Evolutionary conservation across 2,888 invertebrate genomes (phyloP).

Genomic region (Podabrus alpinus): DNA sequence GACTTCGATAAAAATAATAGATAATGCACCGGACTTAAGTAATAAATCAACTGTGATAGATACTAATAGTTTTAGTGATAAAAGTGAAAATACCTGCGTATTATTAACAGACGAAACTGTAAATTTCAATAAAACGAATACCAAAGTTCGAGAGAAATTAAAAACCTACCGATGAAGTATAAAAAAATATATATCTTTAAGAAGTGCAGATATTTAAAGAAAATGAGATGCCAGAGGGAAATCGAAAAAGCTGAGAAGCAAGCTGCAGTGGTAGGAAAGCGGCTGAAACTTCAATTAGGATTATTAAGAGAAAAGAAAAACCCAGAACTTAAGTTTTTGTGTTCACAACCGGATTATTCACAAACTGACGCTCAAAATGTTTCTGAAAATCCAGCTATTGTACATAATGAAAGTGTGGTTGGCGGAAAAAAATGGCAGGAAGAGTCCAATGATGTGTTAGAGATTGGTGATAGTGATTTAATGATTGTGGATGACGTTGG

Average conservation of each 20-base stretch:
- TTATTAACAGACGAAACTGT: not conserved
- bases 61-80: not conserved
- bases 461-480: constrained; percentile 26
- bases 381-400: not conserved
- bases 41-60: not conserved
- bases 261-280: not conserved
- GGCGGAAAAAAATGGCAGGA: not conserved
- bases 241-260: not conserved
- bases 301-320: not conserved
- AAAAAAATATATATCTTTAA: not conserved
- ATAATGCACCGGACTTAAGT: not conserved
- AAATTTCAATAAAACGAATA: not conserved
- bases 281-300: not conserved
- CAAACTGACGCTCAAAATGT: not conserved
- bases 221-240: not conserved
- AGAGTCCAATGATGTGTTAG: too few species aligned
- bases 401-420: too few species aligned
- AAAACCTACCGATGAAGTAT: not conserved
- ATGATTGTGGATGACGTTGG: constrained; percentile 40
- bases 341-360: not conserved
- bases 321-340: not conserved
- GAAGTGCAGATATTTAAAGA: not conserved
- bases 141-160: not conserved
- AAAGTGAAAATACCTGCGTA: not conserved
- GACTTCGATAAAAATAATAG: not conserved